Evolutionary conservation across 2,888 invertebrate genomes (phyloP), one percentile per base, ranked within the genome.

Genomic region (Plemyria rubiginata): DNA sequence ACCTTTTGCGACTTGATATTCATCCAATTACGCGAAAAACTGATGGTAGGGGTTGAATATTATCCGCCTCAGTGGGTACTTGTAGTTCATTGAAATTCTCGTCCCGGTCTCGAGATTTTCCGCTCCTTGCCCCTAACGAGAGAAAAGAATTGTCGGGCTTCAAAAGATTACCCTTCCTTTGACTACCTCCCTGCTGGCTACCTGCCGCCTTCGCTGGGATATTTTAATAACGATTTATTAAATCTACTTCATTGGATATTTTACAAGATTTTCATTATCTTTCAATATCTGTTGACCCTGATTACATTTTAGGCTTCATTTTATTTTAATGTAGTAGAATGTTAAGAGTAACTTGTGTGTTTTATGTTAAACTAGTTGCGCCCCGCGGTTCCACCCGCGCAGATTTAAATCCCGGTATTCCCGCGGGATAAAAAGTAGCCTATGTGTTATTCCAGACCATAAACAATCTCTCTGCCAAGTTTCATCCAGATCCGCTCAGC

Each of bases 21-120:
- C 13, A 15, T 43, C 13, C 13, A 45, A 45, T 45, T 16, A 45
- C 45, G 16, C 13, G 6, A 38, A 2, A 28, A 49, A 41, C 11
- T 29, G 36, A 11, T 40, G 55, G 9, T 38, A 38, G 22, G 38
- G 43, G 32, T 13, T 28, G 38, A 52, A 29, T 40, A 53, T 60
- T 64, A 56, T 48, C 46, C 55, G 48, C 52, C 11, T 64, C 60
- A 28, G 7, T 28, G 4, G 38, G 16, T 32, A 13, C 45, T 16
- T 54, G 54, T 36, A 52, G 52, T 72, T 81, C 75, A 81, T 81
- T 81, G 75, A 75, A 71, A 81, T 81, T 80, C 81, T 68, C 60
- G 46, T 55, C 64, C 54, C 66, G 68, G 73, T 63, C 72, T 50
- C 59, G 65, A 67, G 72, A 73, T 78, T 82, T 80, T 75, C 80